These are phyloP conservation scores for Subacronicta megacephala DNA, from an alignment of 2,888 invertebrate genomes.

Conservation along the genomic window DNA sequence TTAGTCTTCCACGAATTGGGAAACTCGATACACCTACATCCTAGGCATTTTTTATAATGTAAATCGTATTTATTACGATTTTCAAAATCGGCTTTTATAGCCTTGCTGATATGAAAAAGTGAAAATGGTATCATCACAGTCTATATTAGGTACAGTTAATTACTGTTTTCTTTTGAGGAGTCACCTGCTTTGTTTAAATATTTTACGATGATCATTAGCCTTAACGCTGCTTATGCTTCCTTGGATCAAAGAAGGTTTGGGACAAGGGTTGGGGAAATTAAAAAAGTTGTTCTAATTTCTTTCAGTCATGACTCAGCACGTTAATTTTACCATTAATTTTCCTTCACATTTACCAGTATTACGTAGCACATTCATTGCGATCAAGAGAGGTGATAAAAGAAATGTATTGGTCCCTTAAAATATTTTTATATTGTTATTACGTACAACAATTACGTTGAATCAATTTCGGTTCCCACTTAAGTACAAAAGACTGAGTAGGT, in stretches of 20 bases:
- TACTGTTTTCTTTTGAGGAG: too few relatives aligned
- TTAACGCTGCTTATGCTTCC: too few relatives aligned
- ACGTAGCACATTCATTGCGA: conserved; percentile 28
- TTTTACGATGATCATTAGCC: too few relatives aligned
- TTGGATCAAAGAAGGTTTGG: not conserved
- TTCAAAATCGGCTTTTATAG: too few relatives aligned
- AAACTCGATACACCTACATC: too few relatives aligned
- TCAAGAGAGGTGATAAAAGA: conserved; percentile 41
- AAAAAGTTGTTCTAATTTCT: conserved; percentile 9
- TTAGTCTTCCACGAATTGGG: too few relatives aligned
- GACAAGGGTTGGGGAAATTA: conserved; percentile 1
- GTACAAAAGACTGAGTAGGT: conserved; percentile 24
- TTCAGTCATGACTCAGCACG: conserved; percentile 15
- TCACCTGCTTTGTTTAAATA: too few relatives aligned
- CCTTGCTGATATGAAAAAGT: not conserved
- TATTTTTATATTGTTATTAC: conserved; percentile 46
- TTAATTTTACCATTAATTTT: conserved; percentile 7
- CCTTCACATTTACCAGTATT: conserved; percentile 32
- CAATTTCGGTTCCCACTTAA: conserved; percentile 30
- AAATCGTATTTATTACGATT: too few relatives aligned
- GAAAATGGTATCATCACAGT: not conserved
- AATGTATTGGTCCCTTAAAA: conserved; percentile 41
- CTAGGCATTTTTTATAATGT: too few relatives aligned
- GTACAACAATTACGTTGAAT: conserved; percentile 25
- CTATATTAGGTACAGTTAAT: not conserved